These are phyloP conservation scores for Heliornis fulica DNA, from an alignment of 2,113 vertebrate genomes.

Conservation along the genomic window DNA sequence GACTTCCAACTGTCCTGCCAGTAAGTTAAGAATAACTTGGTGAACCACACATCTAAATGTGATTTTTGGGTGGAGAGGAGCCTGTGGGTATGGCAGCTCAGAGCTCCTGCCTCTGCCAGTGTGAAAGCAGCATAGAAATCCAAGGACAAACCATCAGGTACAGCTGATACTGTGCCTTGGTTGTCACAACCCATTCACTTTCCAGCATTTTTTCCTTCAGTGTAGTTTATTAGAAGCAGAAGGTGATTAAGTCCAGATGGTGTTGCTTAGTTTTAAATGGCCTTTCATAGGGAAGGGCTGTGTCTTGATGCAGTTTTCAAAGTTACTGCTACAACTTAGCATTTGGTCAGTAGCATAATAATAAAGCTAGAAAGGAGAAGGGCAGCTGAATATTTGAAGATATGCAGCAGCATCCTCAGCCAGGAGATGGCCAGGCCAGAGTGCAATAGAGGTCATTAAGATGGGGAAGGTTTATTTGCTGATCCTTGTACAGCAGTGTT, in stretches of 20 bases:
- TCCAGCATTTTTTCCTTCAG: background rate
- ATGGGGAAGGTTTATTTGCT: background rate
- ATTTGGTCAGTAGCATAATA: background rate
- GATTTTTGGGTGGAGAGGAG: background rate
- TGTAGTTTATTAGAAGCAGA: background rate
- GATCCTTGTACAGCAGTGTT: background rate
- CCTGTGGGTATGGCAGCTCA: background rate
- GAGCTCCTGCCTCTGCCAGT: background rate
- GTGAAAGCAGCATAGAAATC: background rate
- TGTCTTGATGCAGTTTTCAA: background rate
- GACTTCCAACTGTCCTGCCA: background rate
- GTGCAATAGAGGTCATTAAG: background rate
- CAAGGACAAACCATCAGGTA: background rate
- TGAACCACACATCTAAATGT: background rate
- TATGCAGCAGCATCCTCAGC: background rate
- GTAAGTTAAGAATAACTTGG: background rate
- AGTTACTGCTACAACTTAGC: background rate
- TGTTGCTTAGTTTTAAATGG: background rate
- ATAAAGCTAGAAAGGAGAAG: background rate
- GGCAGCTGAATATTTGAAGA: background rate
- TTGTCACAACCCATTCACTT: background rate
- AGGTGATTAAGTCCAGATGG: background rate
- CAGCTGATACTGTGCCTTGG: background rate
- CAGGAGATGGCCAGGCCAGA: background rate
- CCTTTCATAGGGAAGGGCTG: background rate